Base-by-base conservation (phyloP, 1,140 invertebrate species). In the Anastrepha ludens region DNA sequence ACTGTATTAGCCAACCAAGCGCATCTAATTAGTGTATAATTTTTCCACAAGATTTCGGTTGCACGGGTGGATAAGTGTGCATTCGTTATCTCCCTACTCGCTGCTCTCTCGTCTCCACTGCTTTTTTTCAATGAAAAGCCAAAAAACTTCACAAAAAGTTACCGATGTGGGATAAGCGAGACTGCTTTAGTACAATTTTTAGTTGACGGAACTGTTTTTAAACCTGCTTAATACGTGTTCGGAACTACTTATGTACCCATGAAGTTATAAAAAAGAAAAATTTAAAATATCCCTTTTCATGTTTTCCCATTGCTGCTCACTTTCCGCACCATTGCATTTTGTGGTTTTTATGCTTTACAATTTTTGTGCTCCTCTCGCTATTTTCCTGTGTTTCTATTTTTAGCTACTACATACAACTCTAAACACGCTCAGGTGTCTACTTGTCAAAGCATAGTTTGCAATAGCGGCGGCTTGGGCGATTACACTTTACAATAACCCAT, bases 401-500 rank as follows among this genome's bases (percentile, higher is more conserved):
- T 55, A 55, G 29, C 29, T 29, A 29, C 29, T 29, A 29, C 29
- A 55, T 55, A 55, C 50, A 55, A 17, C 60, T 62, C 15, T 47
- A 74, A 74, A 44, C 41, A 74, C 41, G 74, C 74, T 81, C 74
- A 55, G 74, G 47, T 55, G 47, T 55, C 47, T 55, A 15, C 17
- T 55, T 55, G 7, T 55, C n/a, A 81, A 81, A 81, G n/a, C 2
- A 58, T 55, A 81, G 74, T 81, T 81, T n/a, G 74, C 20, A 9
- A 29, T 67, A 39, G 64, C n/a, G 74, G 44, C 74, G 47, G 47
- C 47, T 81, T 58, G 17, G 47, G 9, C 47, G 47, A 81, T 81
- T 81, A 81, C 74, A 81, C 74, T 81, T 81, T 55, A 20, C 74
- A 55, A 20, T 81, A 81, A 81, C 74, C 74, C 47, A 55, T 55